A percentile compares a stretch with the other conserved stretches of the same genome.
phyloP scores from a whole-genome alignment of 2,797 vertebrate species.

The Spinus olivaceus region DNA sequence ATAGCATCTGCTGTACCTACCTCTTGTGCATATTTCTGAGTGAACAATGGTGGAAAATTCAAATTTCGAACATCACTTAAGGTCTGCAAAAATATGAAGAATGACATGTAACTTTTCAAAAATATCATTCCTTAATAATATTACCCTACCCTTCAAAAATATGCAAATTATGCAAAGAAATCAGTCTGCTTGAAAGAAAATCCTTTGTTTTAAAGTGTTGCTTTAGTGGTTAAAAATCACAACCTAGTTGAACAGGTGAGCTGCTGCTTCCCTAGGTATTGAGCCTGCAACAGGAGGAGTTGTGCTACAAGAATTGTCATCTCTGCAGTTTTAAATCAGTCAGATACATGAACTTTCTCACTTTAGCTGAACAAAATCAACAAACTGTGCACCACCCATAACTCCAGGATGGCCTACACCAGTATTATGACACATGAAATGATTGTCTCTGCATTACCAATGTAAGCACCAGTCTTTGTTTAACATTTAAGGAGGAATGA shows the following conservation, averaged over 20 bases:
- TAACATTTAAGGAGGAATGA: neutral
- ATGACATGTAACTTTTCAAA: neutral
- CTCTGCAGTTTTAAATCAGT: neutral
- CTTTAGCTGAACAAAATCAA: neutral
- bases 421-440: neutral
- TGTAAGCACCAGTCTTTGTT: neutral
- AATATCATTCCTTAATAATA: neutral
- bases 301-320: neutral
- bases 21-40: constrained; percentile 88
- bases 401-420: neutral
- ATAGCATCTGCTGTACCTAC: constrained; percentile 73
- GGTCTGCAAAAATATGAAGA: constrained; percentile 77
- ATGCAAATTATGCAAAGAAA: neutral
- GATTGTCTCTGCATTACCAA: neutral
- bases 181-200: neutral
- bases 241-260: neutral
- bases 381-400: neutral
- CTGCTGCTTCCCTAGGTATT: neutral
- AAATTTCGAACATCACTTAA: constrained; percentile 89
- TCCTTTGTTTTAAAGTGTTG: neutral
- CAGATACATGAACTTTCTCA: neutral
- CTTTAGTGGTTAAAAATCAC: neutral
- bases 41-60: constrained; percentile 88
- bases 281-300: neutral
- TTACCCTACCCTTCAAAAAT: neutral